Base-by-base conservation (phyloP, 2,888 invertebrate species). In the Notodonta dromedarius region DNA sequence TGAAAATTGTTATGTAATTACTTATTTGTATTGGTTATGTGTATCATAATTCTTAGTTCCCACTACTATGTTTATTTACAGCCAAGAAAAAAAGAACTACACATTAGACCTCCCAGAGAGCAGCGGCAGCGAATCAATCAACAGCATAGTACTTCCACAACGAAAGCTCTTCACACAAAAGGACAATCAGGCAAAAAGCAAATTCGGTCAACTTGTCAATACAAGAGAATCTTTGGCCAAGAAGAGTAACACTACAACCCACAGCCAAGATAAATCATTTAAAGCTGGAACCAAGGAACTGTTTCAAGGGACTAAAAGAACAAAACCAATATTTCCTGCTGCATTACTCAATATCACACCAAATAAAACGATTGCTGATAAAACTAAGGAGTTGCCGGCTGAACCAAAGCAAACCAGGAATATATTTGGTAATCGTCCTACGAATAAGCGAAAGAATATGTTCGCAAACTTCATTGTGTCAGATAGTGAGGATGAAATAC, bases 401-500 rank as follows among this genome's bases (percentile, higher is more conserved):
- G 78, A 85, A 63, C 71, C 78, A 2, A 81, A 66, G 7, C 80
- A 82, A 76, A 78, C 78, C 39, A 83, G 82, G 40, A 87, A 79
- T 66, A 79, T 93, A 11, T 93, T 93, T 64, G 88, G 88, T 2
- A 82, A 82, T 51, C 75, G 79, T 54, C 75, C 74, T 9, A 77
- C 72, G 8, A 75, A 70, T 7, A 91, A 90, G 79, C 75, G 88
- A 39, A 91, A 89, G 65, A 90, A 90, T 62, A 88, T 88, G 71
- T 90, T 89, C 74, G 81, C 85, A 0, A 84, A 91, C 64, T 91
- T 91, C 53, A 76, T 92, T 70, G 77, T 79, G 12, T 86, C 90
- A 8, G 92, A 92, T 46, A 90, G 88, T 80, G 92, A 91, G 60
- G 88, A 89, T 65, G 93, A 91, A 69, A 82, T 87, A 32, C 77